Conservation (phyloP, 1,140 invertebrate species). For the Drosophila carrolli region DNA sequence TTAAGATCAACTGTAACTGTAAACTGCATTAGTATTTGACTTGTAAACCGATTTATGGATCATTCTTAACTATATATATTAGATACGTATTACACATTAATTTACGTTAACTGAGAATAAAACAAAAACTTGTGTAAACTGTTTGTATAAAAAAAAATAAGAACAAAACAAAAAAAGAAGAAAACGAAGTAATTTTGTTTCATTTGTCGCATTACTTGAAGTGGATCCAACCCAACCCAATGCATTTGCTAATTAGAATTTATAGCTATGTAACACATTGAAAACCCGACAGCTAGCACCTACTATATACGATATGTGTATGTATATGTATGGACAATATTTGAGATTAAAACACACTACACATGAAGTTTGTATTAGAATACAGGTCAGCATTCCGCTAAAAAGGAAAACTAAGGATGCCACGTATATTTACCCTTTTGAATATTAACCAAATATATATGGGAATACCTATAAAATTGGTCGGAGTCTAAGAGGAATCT, state of each 20-base stretch:
- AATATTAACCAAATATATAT: constrained; percentile 29
- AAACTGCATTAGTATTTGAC: constrained; percentile 60
- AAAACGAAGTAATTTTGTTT: constrained; percentile 50
- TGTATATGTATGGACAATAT: constrained; percentile 72
- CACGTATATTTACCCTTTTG: background rate
- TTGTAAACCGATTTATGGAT: constrained; percentile 50
- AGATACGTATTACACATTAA: constrained; percentile 50
- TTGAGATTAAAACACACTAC: constrained; percentile 48
- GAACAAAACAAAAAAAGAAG: constrained; percentile 49
- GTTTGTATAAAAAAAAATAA: constrained; percentile 55
- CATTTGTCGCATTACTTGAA: constrained; percentile 39
- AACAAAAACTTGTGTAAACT: constrained; percentile 53
- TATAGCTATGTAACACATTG: constrained; percentile 50
- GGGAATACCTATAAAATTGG: constrained; percentile 17
- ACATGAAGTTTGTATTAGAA: constrained; percentile 48
- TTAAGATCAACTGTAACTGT: constrained; percentile 40
- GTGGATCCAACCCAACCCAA: constrained; percentile 54
- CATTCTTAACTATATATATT: constrained; percentile 58
- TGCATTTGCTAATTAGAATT: constrained; percentile 59
- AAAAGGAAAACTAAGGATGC: background rate
- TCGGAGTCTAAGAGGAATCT: constrained; percentile 14
- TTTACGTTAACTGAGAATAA: constrained; percentile 45
- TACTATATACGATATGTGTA: constrained; percentile 44
- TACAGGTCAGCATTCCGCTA: constrained; percentile 44
- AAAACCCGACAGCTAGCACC: constrained; percentile 15